Conservation (phyloP, 2,113 vertebrate genomes). For the Notothenia rossii region DNA sequence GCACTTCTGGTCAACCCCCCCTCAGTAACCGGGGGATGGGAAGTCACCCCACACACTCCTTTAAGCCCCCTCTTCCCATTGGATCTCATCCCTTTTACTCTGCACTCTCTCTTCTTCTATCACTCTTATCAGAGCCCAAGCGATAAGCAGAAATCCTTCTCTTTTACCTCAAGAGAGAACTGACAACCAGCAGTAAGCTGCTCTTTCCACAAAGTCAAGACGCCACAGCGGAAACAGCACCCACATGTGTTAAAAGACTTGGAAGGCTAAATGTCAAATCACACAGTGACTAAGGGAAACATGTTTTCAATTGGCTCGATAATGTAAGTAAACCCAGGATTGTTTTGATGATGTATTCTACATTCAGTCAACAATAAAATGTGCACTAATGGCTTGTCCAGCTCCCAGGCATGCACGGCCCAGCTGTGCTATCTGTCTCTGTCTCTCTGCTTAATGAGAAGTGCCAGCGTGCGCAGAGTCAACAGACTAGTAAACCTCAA, state of each 20-base stretch:
- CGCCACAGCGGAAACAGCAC: conserved; percentile 21
- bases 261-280: conserved; percentile 19
- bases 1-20: conserved; percentile 20
- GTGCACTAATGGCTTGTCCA: conserved; percentile 30
- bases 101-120: conserved; percentile 27
- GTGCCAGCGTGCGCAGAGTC: conserved; percentile 49
- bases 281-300: conserved; percentile 12
- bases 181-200: conserved; percentile 18
- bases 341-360: conserved; percentile 30
- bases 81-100: conserved; percentile 23
- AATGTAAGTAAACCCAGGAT: conserved; percentile 29
- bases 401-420: conserved; percentile 35
- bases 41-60: conserved; percentile 31
- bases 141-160: conserved; percentile 25
- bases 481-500: conserved; percentile 67
- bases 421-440: conserved; percentile 53
- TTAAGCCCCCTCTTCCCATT: conserved; percentile 20
- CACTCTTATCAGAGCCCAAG: conserved; percentile 37
- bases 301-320: conserved; percentile 31
- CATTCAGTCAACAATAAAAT: conserved; percentile 40
- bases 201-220: conserved; percentile 13
- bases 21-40: conserved; percentile 5
- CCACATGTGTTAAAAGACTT: conserved; percentile 18
- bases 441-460: conserved; percentile 59
- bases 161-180: conserved; percentile 26